Base-by-base conservation (phyloP, 2,113 vertebrate genomes). In the Notothenia rossii region DNA sequence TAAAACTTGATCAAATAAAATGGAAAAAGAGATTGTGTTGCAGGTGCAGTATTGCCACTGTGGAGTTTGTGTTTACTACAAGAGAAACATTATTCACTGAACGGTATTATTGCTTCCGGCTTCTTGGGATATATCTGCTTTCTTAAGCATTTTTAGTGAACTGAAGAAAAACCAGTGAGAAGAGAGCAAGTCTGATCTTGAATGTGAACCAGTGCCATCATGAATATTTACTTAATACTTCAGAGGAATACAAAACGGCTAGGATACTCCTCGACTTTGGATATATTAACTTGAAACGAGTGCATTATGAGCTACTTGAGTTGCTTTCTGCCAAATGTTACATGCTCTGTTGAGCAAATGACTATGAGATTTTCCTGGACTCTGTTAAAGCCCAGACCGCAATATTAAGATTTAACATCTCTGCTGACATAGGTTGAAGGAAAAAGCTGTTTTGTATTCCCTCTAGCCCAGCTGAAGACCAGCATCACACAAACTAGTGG, bases 401-500 rank as follows among this genome's bases (percentile, higher is more conserved):
- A 15, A 84, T 88, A 90, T 92, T 88, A 89, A 91, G 90, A 91
- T 90, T 90, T 88, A 86, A 84, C 82, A 86, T 89, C 76, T 48
- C 62, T 77, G 59, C 78, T 91, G 91, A 90, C 90, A 90, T 74
- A 70, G 62, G 81, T 78, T 84, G 68, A 72, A 85, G 81, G 78
- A 86, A 85, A 81, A 84, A 78, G 77, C 83, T 91, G 92, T 81
- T 92, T 90, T 84, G 86, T 89, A 88, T 91, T 92, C 89, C 90
- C 93, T 82, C 22, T 59, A 86, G 88, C 83, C 65, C 45, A 29
- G 76, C 82, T 85, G 83, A 87, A 89, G 85, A 91, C 81, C 81
- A 70, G 78, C 88, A 85, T 89, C 82, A 81, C 82, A 83, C 81
- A 75, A 83, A 89, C 82, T 79, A 83, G 84, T 50, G 46, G 75